Evolutionary conservation across 2,113 vertebrate genomes (phyloP).

Genomic region (Pelusios castaneus): DNA sequence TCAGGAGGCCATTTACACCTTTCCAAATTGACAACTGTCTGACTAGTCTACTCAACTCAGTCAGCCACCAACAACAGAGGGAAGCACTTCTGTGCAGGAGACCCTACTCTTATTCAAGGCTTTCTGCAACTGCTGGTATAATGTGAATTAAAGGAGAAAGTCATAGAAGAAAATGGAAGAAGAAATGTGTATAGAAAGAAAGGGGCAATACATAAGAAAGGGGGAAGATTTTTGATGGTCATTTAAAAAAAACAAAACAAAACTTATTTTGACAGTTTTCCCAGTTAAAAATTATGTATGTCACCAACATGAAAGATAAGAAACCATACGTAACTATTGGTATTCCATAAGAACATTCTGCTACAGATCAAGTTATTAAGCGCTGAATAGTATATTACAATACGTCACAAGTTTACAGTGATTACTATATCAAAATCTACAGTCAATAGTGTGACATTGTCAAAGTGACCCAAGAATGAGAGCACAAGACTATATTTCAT

Average conservation of each 20-base stretch:
- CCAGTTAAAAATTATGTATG: neutral
- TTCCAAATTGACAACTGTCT: neutral
- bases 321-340: neutral
- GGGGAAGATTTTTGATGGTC: neutral
- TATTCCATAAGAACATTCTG: neutral
- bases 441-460: too few species aligned
- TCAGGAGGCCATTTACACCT: neutral
- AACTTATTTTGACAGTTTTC: neutral
- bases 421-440: neutral
- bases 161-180: neutral
- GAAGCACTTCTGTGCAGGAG: neutral
- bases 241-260: neutral
- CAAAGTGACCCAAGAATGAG: too few species aligned
- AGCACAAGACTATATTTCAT: too few species aligned
- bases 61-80: neutral
- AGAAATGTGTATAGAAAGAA: neutral
- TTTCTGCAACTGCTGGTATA: neutral
- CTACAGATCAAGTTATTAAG: neutral
- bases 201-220: too few species aligned
- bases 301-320: neutral
- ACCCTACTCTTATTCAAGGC: neutral
- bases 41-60: neutral
- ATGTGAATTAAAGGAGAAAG: neutral
- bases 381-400: neutral
- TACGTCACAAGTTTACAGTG: neutral